Evolutionary conservation across 2,797 vertebrate genomes (phyloP).

Genomic region (Acanthornis magna): DNA sequence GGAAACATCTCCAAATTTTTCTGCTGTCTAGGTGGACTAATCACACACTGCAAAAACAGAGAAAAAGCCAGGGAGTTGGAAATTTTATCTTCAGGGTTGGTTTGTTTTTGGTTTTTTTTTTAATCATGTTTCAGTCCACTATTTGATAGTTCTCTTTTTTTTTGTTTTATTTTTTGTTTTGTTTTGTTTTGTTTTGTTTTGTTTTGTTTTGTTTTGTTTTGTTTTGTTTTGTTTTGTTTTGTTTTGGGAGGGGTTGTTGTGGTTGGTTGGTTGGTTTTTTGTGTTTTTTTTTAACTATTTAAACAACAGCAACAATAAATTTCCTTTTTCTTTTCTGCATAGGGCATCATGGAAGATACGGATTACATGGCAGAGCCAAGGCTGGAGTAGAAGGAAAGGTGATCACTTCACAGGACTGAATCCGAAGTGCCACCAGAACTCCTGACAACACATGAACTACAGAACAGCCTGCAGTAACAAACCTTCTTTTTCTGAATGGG

Average conservation of each 20-base stretch:
- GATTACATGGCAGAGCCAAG: not conserved
- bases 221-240: too few relatives aligned
- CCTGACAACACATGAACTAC: not conserved
- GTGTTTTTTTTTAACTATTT: not conserved
- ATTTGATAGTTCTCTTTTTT: not conserved
- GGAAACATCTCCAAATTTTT: constrained; percentile 39
- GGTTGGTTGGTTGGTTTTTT: too few relatives aligned
- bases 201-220: too few relatives aligned
- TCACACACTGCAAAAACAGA: constrained; percentile 70
- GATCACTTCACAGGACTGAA: not conserved
- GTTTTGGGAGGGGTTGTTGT: too few relatives aligned
- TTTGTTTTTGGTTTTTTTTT: accelerated
- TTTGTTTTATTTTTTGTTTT: too few relatives aligned
- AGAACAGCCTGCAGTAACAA: not conserved
- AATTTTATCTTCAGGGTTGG: not conserved
- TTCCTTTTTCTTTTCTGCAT: not conserved
- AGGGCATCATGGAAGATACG: not conserved
- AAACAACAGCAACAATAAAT: not conserved
- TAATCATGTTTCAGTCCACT: not conserved
- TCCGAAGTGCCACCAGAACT: not conserved
- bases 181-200: too few relatives aligned
- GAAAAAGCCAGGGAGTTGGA: constrained; percentile 32
- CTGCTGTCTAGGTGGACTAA: constrained; percentile 69
- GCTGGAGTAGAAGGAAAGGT: not conserved
- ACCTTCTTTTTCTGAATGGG: not conserved